Evolutionary conservation across 2,888 invertebrate species (phyloP).

Genomic region (Ditula angustiorana): DNA sequence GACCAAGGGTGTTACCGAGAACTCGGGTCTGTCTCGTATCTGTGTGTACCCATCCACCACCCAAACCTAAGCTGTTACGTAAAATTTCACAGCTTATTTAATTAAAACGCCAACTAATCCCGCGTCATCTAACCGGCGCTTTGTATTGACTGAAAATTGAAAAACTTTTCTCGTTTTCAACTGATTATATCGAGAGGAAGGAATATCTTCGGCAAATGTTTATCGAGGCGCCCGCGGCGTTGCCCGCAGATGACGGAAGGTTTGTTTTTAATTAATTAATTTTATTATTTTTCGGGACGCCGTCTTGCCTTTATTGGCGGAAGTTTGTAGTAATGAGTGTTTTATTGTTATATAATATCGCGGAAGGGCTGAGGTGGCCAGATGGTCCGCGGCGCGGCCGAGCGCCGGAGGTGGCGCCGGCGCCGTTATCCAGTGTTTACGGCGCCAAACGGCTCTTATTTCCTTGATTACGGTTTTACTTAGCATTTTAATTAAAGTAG

Average conservation of each 20-base stretch:
- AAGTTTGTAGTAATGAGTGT: constrained; percentile 83
- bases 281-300: constrained; percentile 81
- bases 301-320: constrained; percentile 81
- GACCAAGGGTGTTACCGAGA: no score
- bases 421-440: constrained; percentile 31
- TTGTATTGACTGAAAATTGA: constrained; percentile 77
- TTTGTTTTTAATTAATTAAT: constrained; percentile 85
- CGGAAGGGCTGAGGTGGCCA: constrained; percentile 79
- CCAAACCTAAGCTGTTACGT: constrained; percentile 14
- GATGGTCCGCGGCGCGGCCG: constrained; percentile 46
- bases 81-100: constrained; percentile 56
- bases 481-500: constrained; percentile 9
- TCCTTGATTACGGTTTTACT: constrained; percentile 22
- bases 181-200: constrained; percentile 69
- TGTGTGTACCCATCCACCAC: background rate
- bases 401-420: no score
- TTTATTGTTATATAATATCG: constrained; percentile 85
- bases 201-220: constrained; percentile 77
- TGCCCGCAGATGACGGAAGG: constrained; percentile 17
- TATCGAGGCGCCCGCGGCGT: constrained; percentile 54
- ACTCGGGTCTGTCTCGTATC: constrained; percentile 1
- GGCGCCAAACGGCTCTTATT: constrained; percentile 13
- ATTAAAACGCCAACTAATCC: constrained; percentile 70
- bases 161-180: constrained; percentile 81
- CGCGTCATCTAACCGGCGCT: constrained; percentile 53